These are phyloP conservation scores for Salminus brasiliensis DNA, from an alignment of 2,113 vertebrate species.

Conservation along the genomic window DNA sequence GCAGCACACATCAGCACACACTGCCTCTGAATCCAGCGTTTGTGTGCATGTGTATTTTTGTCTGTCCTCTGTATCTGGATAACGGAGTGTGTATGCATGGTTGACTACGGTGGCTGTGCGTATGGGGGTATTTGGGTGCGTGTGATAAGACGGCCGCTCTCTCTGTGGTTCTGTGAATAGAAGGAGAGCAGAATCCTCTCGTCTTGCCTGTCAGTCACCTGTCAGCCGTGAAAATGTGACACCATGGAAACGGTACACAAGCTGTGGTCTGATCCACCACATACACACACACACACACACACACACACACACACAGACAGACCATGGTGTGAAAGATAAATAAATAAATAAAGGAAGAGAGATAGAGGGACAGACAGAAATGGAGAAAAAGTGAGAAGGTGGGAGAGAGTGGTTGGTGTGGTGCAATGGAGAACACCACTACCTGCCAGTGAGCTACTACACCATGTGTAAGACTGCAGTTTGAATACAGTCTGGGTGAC, in stretches of 20 bases:
- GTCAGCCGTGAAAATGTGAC: conserved; percentile 39
- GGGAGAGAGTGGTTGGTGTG: background rate
- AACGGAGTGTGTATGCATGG: background rate
- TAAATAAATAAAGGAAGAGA: background rate
- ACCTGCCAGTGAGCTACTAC: too few species aligned
- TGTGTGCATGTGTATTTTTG: background rate
- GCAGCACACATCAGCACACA: background rate
- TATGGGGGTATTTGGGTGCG: background rate
- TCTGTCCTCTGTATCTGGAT: background rate
- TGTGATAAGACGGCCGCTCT: background rate
- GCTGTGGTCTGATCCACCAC: conserved; percentile 13
- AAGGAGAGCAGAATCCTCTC: conserved; percentile 40
- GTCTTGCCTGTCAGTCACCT: conserved; percentile 45
- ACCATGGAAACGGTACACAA: conserved; percentile 11
- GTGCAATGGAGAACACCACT: too few species aligned
- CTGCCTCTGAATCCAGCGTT: too few species aligned
- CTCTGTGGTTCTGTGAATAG: conserved; percentile 7
- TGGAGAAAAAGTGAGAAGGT: background rate
- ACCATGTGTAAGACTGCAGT: too few species aligned
- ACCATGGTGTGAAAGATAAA: too few species aligned
- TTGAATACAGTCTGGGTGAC: too few species aligned
- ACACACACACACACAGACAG: background rate
- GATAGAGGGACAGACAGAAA: background rate
- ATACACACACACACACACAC: background rate
- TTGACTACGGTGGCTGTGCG: background rate